Conservation (phyloP, 2,113 vertebrate species). For the Ochotona curzoniae region DNA sequence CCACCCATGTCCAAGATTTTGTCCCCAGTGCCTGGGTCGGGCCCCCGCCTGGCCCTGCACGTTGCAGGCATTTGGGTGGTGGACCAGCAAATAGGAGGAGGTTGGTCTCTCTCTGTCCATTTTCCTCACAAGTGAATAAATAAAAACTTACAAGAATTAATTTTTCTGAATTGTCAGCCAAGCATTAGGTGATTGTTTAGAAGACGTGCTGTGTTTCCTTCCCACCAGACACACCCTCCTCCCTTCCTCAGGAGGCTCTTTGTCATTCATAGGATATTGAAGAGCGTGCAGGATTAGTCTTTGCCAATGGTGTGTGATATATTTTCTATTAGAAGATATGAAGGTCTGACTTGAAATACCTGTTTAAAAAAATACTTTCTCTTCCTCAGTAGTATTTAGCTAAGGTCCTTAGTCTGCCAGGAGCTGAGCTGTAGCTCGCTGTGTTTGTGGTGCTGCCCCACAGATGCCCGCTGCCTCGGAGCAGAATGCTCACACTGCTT, state of each 20-base stretch:
- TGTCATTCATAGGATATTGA: not conserved
- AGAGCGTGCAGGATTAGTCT: not conserved
- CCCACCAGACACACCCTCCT: not conserved
- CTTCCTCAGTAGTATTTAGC: not conserved
- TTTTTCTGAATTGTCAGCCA: not conserved
- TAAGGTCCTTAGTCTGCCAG: not conserved
- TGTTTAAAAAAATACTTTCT: constrained; percentile 18
- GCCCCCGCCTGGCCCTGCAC: too few species aligned
- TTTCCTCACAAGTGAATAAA: too few species aligned
- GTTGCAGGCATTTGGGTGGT: too few species aligned
- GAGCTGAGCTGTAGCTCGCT: not conserved
- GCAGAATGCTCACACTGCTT: not conserved
- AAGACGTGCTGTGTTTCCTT: not conserved
- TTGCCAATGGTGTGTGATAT: not conserved
- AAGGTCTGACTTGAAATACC: not conserved
- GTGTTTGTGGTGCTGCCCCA: not conserved
- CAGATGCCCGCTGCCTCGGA: not conserved
- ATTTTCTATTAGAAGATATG: not conserved
- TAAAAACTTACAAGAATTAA: too few species aligned
- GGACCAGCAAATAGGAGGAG: too few species aligned
- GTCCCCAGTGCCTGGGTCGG: too few species aligned
- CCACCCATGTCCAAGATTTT: too few species aligned
- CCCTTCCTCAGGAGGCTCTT: not conserved
- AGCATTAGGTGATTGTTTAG: not conserved
- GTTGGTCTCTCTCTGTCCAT: too few species aligned